These are phyloP conservation scores for Perithous albicinctus DNA, from an alignment of 2,888 invertebrate genomes.

Conservation along the genomic window DNA sequence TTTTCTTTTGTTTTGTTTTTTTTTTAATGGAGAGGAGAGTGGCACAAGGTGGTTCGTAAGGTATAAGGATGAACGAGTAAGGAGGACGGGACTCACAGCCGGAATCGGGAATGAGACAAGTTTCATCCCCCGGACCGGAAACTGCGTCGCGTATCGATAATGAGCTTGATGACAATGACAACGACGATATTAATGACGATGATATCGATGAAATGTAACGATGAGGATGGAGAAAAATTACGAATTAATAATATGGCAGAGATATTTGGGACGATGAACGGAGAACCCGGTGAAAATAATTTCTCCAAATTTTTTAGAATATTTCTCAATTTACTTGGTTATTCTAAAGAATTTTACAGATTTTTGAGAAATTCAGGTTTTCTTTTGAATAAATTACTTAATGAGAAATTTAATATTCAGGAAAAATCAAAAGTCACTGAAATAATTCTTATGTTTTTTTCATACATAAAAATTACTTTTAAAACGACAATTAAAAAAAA, in stretches of 20 bases:
- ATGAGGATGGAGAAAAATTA: slow-evolving; percentile 60
- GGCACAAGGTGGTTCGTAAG: slow-evolving; percentile 76
- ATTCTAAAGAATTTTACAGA: no score
- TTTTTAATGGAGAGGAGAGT: slow-evolving; percentile 69
- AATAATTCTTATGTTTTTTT: no score
- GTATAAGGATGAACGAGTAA: slow-evolving; percentile 62
- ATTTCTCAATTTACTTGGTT: no score
- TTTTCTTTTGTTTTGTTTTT: slow-evolving; percentile 53
- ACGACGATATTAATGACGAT: slow-evolving; percentile 61
- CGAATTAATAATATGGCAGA: slow-evolving; percentile 75
- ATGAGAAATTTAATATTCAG: no score
- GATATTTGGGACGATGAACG: slow-evolving; percentile 56
- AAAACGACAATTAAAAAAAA: no score
- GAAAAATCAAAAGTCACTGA: no score
- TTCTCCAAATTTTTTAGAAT: no score
- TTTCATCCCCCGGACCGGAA: background rate
- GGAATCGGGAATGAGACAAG: background rate
- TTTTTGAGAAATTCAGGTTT: no score
- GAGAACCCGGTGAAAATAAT: no score
- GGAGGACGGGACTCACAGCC: slow-evolving; percentile 27
- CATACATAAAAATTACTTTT: no score
- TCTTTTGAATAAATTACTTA: no score
- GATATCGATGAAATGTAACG: slow-evolving; percentile 65
- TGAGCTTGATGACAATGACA: slow-evolving; percentile 66
- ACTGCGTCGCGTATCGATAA: slow-evolving; percentile 27